These are phyloP conservation scores for Eulemur coronatus DNA, from an alignment of 2,797 vertebrate species.

Conservation along the genomic window DNA sequence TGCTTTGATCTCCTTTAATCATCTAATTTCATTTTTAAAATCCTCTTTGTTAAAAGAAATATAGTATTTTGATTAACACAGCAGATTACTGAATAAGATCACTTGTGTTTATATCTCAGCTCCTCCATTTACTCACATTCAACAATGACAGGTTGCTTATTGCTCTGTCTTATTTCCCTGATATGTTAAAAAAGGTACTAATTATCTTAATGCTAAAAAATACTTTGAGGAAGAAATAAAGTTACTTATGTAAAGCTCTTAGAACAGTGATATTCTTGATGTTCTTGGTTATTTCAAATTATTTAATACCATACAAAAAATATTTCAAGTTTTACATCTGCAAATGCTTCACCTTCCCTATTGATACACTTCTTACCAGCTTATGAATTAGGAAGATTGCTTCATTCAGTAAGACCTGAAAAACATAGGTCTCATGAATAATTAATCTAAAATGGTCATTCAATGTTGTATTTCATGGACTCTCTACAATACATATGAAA, in stretches of 20 bases:
- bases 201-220: background rate
- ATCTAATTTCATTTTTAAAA: background rate
- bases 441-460: background rate
- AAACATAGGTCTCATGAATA: background rate
- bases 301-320: background rate
- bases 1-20: background rate
- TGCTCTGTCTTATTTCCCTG: background rate
- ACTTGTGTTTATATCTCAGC: background rate
- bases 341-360: background rate
- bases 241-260: background rate
- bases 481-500: background rate
- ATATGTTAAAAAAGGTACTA: background rate
- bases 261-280: background rate
- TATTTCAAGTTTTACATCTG: background rate
- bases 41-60: background rate
- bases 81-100: background rate
- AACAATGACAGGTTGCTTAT: background rate
- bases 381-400: background rate
- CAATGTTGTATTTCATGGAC: background rate
- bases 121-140: background rate
- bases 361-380: background rate
- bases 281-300: background rate
- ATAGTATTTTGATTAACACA: background rate
- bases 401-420: background rate
- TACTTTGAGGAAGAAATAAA: background rate